Evolutionary conservation across 2,113 vertebrate genomes (phyloP), one percentile per base, ranked within the genome.

Genomic region (Morone chrysops): DNA sequence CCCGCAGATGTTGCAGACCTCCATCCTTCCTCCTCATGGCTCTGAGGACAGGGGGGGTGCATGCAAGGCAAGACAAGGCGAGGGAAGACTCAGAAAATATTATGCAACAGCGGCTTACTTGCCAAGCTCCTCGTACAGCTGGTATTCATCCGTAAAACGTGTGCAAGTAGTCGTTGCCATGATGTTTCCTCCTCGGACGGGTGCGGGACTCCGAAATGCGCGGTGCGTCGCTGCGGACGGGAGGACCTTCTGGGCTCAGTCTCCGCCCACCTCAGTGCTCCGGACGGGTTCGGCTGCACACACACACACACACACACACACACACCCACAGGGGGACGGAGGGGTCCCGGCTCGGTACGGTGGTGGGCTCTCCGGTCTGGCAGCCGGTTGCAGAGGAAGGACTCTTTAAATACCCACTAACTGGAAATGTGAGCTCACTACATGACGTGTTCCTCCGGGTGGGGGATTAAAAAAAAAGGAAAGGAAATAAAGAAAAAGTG

Each of bases 121-220:
- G 96, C 97, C 97, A 81, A 98, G 97, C 93, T 98, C 97, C 95
- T 98, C 97, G 92, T 97, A 98, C 63, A 98, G 96, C 96, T 98
- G 97, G 90, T 95, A 98, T 90, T 98, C 97, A 90, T 98, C 97
- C 48, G 97, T 98, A 85, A 98, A 98, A 81, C 97, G 96, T 75
- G 97, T 98, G 85, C 97, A 98, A 89, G 97, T 97, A 80, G 97
- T 97, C 63, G 95, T 95, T 90, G 97, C 97, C 97, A 97, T 97
- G 93, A 94, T 94, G 95, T 8, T 41, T 86, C 68, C 75, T 82
- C 60, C 80, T 85, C 85, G 86, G 76, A 83, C 80, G 62, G 73
- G 65, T 82, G 78, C 81, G 16, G 76, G 80, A 89, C 69, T 85
- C 87, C 81, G 70, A 59, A 87, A 83, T 81, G 85, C 50, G 1